phyloP scores from a whole-genome alignment of 2,797 vertebrate genomes.

The Sphaeramia orbicularis region DNA sequence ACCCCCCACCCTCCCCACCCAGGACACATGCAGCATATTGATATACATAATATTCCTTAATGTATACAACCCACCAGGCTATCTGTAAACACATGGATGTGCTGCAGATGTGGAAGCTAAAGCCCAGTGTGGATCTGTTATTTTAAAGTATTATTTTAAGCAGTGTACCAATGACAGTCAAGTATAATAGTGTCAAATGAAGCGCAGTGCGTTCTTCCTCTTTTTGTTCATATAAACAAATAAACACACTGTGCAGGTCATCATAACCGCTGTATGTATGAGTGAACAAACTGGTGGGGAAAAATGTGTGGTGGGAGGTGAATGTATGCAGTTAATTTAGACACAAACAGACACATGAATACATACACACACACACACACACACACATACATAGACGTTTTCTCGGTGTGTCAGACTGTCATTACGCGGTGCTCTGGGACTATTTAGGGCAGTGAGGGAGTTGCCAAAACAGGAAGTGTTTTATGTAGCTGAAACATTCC shows the following conservation, averaged over 20 bases:
- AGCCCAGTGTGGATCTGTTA: no score
- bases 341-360: no score
- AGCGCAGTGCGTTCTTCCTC: slow-evolving; percentile 18
- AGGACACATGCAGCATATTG: no score
- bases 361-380: slow-evolving; percentile 35
- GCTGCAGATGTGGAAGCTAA: no score
- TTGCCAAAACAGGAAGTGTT: slow-evolving; percentile 86
- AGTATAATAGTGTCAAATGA: slow-evolving; percentile 33
- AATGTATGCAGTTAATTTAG: slow-evolving; percentile 31
- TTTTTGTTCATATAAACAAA: slow-evolving; percentile 6
- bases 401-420: slow-evolving; percentile 45
- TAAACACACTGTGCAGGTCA: slow-evolving; percentile 3
- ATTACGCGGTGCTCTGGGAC: slow-evolving; percentile 65
- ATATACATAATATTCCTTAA: no score
- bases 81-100: no score
- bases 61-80: no score
- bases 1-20: no score
- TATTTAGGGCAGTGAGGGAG: slow-evolving; percentile 65
- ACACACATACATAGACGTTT: slow-evolving; percentile 21
- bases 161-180: no score
- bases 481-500: slow-evolving; percentile 84
- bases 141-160: no score
- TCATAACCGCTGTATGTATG: no score
- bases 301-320: slow-evolving; percentile 32
- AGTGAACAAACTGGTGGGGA: slow-evolving; percentile 7